phyloP scores from a whole-genome alignment of 2,113 vertebrate genomes.

The Sebastes fasciatus region DNA sequence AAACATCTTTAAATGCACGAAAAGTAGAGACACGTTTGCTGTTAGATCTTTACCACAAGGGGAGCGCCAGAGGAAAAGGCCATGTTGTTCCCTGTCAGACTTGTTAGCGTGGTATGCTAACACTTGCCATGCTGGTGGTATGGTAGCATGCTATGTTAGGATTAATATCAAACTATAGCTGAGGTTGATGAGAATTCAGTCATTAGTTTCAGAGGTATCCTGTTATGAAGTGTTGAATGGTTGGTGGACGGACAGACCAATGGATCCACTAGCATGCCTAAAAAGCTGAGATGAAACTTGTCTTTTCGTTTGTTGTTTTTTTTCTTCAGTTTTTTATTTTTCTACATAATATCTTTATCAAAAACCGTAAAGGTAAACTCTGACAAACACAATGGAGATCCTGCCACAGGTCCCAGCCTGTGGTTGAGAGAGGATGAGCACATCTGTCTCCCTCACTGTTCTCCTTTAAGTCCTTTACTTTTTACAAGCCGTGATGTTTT shows the following conservation, averaged over 20 bases:
- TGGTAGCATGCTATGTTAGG: neutral
- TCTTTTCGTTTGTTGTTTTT: neutral
- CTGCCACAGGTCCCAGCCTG: constrained; percentile 69
- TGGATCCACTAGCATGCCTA: neutral
- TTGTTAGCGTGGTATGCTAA: neutral
- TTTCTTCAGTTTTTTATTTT: neutral
- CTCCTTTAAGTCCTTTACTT: constrained; percentile 1
- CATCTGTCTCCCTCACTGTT: constrained; percentile 4
- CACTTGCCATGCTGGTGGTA: neutral
- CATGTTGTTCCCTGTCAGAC: neutral
- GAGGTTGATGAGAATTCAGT: constrained; percentile 10
- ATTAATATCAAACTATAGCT: constrained; percentile 12
- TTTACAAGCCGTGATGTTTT: neutral
- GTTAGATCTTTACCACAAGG: neutral
- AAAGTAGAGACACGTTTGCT: neutral
- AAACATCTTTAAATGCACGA: constrained; percentile 5
- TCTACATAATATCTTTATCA: constrained; percentile 11
- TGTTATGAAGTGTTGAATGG: neutral
- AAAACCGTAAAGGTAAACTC: constrained; percentile 1
- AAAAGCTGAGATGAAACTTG: neutral
- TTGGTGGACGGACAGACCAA: neutral
- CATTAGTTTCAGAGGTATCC: constrained; percentile 9
- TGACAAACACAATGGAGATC: constrained; percentile 1
- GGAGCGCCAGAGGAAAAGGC: constrained; percentile 4
- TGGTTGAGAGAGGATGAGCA: constrained; percentile 20